Evolutionary conservation across 2,113 vertebrate genomes (phyloP), one percentile per base, ranked within the genome.

Genomic region (Halichoerus grypus): DNA sequence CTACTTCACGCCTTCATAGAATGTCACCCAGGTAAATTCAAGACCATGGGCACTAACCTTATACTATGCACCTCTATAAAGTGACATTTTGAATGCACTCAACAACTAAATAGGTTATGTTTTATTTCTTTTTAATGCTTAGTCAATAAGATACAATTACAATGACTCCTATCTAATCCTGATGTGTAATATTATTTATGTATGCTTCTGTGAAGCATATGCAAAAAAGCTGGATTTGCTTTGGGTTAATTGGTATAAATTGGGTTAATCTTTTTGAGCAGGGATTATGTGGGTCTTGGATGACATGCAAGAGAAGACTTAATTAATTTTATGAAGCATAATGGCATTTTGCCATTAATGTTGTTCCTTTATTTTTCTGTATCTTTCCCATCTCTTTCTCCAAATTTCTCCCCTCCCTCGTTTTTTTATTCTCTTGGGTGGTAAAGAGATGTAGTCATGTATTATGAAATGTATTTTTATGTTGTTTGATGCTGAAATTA

Each of bases 211-310:
- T 97, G 97, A 97, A 98, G 81, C 77, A 94, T 94, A 94, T 2
- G 18, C 74, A 49, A 19, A 95, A 97, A 97, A 98, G 8, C 39
- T 53, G 28, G 71, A 88, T 97, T 98, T 98, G 51, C 93, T 92
- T 95, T 67, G 4, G 88, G 63, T 96, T 98, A 98, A 98, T 98
- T 98, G 74, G 59, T 97, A 97, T 97, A 97, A 98, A 97, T 97
- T 97, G 95, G 88, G 94, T 97, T 98, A 97, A 96, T 98, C 81
- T 95, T 97, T 97, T 84, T 67, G 92, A 97, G 76, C 67, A 97
- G 92, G 97, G 93, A 98, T 98, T 97, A 98, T 98, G 83, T 96
- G 97, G 39, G 92, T 98, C 81, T 94, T 97, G 91, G 89, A 91
- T 98, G 94, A 74, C 84, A 91, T 93, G 59, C 79, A 96, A 96